Percentiles rank a stretch among this genome's conserved stretches.
Evolutionary conservation across 2,888 invertebrate genomes (phyloP).

Genomic region (Lasioglossum villosulum): DNA sequence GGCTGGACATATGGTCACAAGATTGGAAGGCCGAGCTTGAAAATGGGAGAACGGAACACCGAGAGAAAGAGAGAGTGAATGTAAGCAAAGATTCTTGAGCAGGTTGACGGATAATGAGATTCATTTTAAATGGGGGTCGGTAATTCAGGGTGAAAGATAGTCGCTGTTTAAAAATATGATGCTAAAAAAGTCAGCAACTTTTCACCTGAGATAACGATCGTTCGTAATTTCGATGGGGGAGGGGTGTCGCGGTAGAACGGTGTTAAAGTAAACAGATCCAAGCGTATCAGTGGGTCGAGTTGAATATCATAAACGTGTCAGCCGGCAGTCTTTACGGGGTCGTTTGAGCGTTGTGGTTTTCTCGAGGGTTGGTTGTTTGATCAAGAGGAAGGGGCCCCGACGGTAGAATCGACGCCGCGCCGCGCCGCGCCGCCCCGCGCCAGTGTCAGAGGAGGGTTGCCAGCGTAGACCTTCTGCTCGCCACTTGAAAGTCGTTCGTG

Average conservation of each 20-base stretch:
- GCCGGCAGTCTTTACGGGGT: neutral
- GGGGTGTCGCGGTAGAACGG: neutral
- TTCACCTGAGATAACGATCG: neutral
- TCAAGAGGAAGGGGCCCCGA: constrained; percentile 20
- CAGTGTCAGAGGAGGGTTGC: constrained; percentile 21
- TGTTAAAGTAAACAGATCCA: neutral
- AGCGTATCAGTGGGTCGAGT: neutral
- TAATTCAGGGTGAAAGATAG: neutral
- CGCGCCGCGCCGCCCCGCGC: too few relatives aligned
- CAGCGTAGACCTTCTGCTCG: constrained; percentile 47
- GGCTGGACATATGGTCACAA: too few relatives aligned
- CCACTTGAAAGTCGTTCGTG: constrained; percentile 42
- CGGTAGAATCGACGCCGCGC: constrained; percentile 35
- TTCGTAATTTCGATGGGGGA: neutral
- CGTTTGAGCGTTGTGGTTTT: constrained; percentile 20
- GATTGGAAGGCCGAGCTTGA: too few relatives aligned
- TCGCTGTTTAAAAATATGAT: neutral
- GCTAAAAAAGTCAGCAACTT: neutral
- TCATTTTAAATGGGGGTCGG: neutral
- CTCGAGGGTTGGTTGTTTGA: constrained; percentile 27
- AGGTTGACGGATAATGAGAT: neutral
- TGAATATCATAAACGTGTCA: neutral
- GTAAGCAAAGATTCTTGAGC: too few relatives aligned
- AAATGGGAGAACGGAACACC: too few relatives aligned
- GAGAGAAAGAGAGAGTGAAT: too few relatives aligned